Conservation (phyloP, 2,113 vertebrate species). For the Albula glossodonta region DNA sequence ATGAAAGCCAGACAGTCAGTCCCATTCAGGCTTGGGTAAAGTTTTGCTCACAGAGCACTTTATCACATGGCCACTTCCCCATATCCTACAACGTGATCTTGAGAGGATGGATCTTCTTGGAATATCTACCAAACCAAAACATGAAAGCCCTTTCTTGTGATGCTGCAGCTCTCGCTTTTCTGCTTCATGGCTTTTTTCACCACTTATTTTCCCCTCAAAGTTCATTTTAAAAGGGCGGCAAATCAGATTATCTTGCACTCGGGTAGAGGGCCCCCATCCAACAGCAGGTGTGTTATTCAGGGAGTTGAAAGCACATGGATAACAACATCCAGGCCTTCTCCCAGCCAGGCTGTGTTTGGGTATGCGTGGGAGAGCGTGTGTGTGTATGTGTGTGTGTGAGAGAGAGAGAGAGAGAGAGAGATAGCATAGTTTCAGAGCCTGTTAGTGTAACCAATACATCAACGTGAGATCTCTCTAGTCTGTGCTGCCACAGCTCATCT, state of each 20-base stretch:
- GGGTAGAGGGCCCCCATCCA: not conserved
- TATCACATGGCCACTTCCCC: not conserved
- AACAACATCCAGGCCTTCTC: not conserved
- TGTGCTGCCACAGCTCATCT: not conserved
- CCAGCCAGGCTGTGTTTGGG: not conserved
- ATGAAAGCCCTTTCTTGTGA: not conserved
- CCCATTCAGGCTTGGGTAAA: no score
- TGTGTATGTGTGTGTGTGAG: not conserved
- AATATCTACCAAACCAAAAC: no score
- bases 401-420: no score
- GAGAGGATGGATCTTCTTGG: not conserved
- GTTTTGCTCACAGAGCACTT: not conserved
- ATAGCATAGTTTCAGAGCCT: not conserved
- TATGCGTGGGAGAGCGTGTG: not conserved
- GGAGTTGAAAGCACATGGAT: not conserved
- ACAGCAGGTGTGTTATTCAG: not conserved
- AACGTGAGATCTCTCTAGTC: not conserved
- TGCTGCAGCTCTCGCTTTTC: not conserved
- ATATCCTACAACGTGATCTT: not conserved
- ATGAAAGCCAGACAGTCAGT: not conserved
- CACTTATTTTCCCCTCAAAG: not conserved
- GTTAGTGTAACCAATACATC: not conserved
- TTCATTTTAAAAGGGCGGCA: not conserved
- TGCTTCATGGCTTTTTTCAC: not conserved
- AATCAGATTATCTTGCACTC: not conserved